Base-by-base conservation (phyloP, 2,797 vertebrate species). In the Numenius phaeopus region DNA sequence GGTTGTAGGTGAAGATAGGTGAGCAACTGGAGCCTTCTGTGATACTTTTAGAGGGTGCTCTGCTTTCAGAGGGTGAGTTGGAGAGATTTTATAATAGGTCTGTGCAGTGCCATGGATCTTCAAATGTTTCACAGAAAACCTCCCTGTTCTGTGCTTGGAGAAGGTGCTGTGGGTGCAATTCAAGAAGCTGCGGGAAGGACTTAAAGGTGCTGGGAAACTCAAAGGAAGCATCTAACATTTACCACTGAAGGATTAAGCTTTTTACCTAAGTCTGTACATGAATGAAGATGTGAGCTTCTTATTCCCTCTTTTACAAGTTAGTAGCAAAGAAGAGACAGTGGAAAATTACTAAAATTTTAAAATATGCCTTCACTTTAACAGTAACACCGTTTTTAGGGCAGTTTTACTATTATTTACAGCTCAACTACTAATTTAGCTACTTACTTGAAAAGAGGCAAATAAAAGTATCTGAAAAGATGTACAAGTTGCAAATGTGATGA, bases 381-480 rank as follows among this genome's bases (percentile, higher is more conserved):
- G 26, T 1, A 1, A 22, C 65, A 64, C 29, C 77, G 32, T 4
- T 92, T 90, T 91, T 42, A 87, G 37, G 85, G 34, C 7, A 18
- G 7, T 29, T 92, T 94, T 75, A 75, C 71, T 81, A 64, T 77
- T 87, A 83, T 83, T 84, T 90, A 94, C 83, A 80, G 72, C 27
- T 80, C 78, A 91, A 23, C n/a, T 71, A 55, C 75, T 83, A 40
- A 83, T 90, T 89, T 37, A 92, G 29, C 52, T 77, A 52, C 71
- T 90, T 80, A 73, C 55, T 93, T 71, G 65, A 87, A 76, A 93
- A 95, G n/a, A 5, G 39, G 44, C 80, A 95, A 50, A 75, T 39
- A 57, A n/a, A 65, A 92, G 50, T 52, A 67, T 34, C 47, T 64
- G 67, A 75, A 95, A 81, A 87, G 70, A 62, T 29, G 21, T 30